Conservation (phyloP, 2,888 invertebrate genomes). For the Synergus laeviventris region DNA sequence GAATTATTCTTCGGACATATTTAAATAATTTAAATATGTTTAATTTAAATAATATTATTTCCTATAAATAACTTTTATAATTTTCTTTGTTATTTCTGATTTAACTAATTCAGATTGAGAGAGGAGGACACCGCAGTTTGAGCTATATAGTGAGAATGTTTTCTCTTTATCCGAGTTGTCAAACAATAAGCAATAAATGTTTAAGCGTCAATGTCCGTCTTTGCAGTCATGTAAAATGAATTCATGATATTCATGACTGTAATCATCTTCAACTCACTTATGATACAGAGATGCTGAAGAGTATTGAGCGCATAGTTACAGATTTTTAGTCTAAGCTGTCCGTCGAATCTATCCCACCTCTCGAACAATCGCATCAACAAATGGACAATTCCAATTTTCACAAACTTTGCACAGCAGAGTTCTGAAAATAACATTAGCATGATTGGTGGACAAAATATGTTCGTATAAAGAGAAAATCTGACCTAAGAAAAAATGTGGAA, state of each 20-base stretch:
- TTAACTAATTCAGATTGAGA: neutral
- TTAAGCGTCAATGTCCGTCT: conserved; percentile 3
- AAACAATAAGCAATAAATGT: too few relatives aligned
- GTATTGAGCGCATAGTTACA: conserved; percentile 80
- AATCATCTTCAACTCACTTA: conserved; percentile 77
- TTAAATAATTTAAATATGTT: too few relatives aligned
- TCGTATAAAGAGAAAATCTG: too few relatives aligned
- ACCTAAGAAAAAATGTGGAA: neutral
- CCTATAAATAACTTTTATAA: too few relatives aligned
- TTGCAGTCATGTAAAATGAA: conserved; percentile 10
- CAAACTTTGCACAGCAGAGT: conserved; percentile 81
- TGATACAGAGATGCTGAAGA: conserved; percentile 80
- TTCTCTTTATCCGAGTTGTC: neutral
- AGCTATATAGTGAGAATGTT: neutral
- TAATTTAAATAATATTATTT: too few relatives aligned
- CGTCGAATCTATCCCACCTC: conserved; percentile 82
- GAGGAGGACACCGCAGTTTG: conserved; percentile 34
- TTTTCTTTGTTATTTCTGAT: too few relatives aligned
- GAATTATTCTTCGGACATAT: too few relatives aligned
- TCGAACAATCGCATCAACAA: conserved; percentile 81
- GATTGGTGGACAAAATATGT: neutral
- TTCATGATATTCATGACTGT: neutral
- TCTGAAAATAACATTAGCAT: conserved; percentile 73
- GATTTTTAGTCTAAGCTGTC: conserved; percentile 81
- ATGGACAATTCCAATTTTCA: conserved; percentile 80